A percentile compares a stretch with the other conserved stretches of the same genome.
These are phyloP conservation scores for Polyommatus icarus DNA, from an alignment of 2,888 invertebrate genomes.

Conservation along the genomic window DNA sequence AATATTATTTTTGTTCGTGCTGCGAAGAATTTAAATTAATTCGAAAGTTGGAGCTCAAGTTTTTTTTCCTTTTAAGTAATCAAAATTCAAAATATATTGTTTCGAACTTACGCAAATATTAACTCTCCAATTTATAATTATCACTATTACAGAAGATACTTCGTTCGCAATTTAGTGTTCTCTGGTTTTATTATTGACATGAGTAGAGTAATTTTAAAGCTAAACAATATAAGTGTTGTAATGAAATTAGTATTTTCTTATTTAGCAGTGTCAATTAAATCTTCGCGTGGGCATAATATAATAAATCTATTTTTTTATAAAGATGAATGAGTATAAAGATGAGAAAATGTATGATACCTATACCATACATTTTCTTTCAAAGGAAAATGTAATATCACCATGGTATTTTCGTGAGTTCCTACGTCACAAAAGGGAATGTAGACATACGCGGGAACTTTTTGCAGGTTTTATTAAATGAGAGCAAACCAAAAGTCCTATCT, in stretches of 20 bases:
- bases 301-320: too few relatives aligned
- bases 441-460: not conserved
- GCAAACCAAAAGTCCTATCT: constrained; percentile 10
- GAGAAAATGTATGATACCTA: too few relatives aligned
- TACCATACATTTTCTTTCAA: not conserved
- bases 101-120: not conserved
- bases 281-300: too few relatives aligned
- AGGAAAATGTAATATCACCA: not conserved
- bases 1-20: not conserved
- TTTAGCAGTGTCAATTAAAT: too few relatives aligned
- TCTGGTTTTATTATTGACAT: not conserved
- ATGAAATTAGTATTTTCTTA: too few relatives aligned
- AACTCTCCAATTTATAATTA: not conserved
- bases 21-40: constrained; percentile 4
- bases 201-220: too few relatives aligned
- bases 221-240: too few relatives aligned
- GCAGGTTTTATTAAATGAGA: not conserved
- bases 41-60: not conserved
- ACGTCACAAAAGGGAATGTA: not conserved
- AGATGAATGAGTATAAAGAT: too few relatives aligned
- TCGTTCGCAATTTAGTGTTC: not conserved
- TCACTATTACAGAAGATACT: not conserved
- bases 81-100: not conserved
- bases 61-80: not conserved
- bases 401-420: not conserved